Conservation (phyloP, 2,888 invertebrate genomes). For the Argynnis bischoffii region DNA sequence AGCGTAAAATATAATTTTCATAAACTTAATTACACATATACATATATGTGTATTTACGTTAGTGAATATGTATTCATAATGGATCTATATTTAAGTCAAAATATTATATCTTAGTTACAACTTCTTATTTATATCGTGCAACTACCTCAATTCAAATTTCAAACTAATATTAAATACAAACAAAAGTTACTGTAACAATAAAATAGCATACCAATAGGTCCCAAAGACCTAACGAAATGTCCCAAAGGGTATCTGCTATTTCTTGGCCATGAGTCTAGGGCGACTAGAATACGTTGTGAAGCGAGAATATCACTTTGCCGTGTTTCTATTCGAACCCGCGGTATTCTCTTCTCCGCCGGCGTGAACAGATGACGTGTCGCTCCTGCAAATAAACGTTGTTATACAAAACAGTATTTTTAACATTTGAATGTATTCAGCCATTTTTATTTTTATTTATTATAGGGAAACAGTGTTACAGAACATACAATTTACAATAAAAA, state of each 20-base stretch:
- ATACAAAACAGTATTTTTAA: not conserved
- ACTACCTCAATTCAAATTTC: not conserved
- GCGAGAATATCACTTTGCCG: conserved; percentile 91
- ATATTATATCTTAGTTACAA: no score
- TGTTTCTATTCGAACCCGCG: conserved; percentile 97
- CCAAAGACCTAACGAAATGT: conserved; percentile 96
- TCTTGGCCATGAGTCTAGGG: conserved; percentile 98
- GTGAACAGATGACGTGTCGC: conserved; percentile 93
- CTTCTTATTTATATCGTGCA: no score
- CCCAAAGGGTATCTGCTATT: conserved; percentile 96
- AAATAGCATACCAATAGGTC: conserved; percentile 84
- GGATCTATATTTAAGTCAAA: no score
- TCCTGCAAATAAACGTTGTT: conserved; percentile 51
- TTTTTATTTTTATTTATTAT: no score
- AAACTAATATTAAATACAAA: not conserved
- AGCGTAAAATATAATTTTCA: no score
- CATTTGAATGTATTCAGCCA: no score
- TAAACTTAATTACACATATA: no score
- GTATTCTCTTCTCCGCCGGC: conserved; percentile 96
- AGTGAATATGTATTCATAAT: no score
- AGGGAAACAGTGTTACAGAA: no score
- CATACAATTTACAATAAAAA: no score
- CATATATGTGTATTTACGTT: no score
- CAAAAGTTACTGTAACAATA: not conserved
- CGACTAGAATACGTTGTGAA: conserved; percentile 95